Conservation (phyloP, 2,113 vertebrate genomes). For the Clarias gariepinus region DNA sequence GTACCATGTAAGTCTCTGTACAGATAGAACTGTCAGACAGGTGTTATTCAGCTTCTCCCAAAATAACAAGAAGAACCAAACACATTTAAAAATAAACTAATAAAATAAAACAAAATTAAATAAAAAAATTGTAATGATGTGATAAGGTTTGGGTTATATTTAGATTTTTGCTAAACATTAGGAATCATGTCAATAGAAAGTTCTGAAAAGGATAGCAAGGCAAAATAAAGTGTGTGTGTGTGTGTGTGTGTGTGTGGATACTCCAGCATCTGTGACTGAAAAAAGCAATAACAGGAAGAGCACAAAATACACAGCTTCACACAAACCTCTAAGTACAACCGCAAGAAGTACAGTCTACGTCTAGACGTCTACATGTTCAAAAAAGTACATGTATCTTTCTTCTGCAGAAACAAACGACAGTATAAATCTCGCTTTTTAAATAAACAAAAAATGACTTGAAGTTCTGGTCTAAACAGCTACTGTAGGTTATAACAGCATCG, state of each 20-base stretch:
- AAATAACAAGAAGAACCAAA: neutral
- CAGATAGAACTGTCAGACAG: neutral
- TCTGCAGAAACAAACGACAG: neutral
- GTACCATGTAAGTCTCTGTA: neutral
- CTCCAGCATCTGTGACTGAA: neutral
- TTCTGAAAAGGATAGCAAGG: neutral
- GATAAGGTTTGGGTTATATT: neutral
- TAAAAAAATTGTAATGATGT: neutral
- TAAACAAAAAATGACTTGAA: neutral
- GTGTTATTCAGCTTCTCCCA: neutral
- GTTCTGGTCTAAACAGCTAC: neutral
- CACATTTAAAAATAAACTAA: too few species aligned
- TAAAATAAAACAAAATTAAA: too few species aligned
- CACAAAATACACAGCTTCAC: neutral
- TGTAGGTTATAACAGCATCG: neutral
- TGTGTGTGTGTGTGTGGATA: neutral
- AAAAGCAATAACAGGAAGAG: neutral
- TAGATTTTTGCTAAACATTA: neutral
- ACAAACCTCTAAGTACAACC: neutral
- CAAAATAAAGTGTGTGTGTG: too few species aligned
- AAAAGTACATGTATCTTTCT: neutral
- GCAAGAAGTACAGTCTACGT: too few species aligned
- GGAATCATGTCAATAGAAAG: neutral
- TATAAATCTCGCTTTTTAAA: neutral
- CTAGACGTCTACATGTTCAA: neutral